phyloP scores from a whole-genome alignment of 2,113 vertebrate genomes.

The Nycticorax nycticorax region DNA sequence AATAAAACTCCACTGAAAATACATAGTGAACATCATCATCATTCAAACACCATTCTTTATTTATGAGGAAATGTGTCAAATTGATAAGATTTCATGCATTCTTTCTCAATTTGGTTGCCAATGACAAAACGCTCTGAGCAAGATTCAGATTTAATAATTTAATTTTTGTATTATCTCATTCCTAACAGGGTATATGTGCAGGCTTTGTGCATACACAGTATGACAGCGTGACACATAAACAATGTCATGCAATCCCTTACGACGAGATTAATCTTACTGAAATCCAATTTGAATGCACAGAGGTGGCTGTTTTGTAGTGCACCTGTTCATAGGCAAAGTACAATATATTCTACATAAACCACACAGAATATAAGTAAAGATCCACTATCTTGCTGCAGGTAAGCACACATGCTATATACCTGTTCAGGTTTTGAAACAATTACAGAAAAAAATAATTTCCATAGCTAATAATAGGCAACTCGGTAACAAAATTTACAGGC shows the following conservation, averaged over 20 bases:
- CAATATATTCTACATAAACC: background rate
- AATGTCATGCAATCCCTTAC: fast-evolving
- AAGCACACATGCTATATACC: background rate
- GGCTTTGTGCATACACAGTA: background rate
- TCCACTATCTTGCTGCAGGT: background rate
- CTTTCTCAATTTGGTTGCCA: background rate
- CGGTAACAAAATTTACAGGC: background rate
- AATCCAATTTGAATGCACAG: background rate
- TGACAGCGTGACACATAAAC: background rate
- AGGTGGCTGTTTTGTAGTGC: background rate
- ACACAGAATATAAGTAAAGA: background rate
- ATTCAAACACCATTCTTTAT: background rate
- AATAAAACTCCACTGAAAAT: background rate
- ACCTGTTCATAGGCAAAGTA: background rate
- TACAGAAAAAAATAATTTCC: background rate
- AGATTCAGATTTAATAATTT: background rate
- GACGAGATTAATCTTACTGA: background rate
- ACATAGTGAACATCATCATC: background rate
- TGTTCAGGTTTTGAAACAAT: background rate
- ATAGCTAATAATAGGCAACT: background rate
- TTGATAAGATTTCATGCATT: background rate
- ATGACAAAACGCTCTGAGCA: background rate
- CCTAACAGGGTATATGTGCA: fast-evolving
- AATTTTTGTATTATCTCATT: background rate
- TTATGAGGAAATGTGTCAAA: background rate